Evolutionary conservation across 1,140 invertebrate genomes (phyloP).

Genomic region (Leptestheria dahalacensis): DNA sequence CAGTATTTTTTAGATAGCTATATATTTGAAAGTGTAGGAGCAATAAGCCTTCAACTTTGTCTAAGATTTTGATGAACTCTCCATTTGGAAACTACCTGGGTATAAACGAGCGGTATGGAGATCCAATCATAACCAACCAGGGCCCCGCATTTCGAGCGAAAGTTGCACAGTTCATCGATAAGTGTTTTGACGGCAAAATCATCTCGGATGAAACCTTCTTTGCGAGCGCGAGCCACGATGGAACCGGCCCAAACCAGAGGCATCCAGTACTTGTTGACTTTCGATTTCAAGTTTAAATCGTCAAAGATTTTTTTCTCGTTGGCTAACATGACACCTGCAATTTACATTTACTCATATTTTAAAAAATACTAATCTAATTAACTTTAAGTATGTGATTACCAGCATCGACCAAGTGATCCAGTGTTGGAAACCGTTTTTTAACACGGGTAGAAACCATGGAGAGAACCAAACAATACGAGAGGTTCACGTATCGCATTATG

Average conservation of each 20-base stretch:
- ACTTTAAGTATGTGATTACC: constrained; percentile 21
- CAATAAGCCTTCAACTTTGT: too few species aligned
- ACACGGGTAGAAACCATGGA: constrained; percentile 33
- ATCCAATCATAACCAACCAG: constrained; percentile 42
- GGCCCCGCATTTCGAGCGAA: constrained; percentile 32
- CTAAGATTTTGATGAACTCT: neutral
- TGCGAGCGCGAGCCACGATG: constrained; percentile 36
- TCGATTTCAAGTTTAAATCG: constrained; percentile 61
- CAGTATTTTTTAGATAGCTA: too few species aligned
- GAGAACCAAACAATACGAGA: constrained; percentile 29
- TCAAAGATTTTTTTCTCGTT: constrained; percentile 69
- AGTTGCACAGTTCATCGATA: constrained; percentile 31
- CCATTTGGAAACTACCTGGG: constrained; percentile 29
- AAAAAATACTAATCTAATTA: neutral
- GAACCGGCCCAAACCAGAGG: constrained; percentile 51
- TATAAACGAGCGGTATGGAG: constrained; percentile 41
- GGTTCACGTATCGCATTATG: constrained; percentile 38
- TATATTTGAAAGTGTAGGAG: too few species aligned
- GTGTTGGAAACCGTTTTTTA: constrained; percentile 38
- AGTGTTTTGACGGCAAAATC: constrained; percentile 39
- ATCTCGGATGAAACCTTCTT: constrained; percentile 39
- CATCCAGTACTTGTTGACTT: constrained; percentile 84
- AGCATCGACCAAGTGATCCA: constrained; percentile 36
- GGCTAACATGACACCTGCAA: constrained; percentile 57
- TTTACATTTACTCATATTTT: neutral